Conservation (phyloP, 2,113 vertebrate species). For the Osmerus eperlanus region DNA sequence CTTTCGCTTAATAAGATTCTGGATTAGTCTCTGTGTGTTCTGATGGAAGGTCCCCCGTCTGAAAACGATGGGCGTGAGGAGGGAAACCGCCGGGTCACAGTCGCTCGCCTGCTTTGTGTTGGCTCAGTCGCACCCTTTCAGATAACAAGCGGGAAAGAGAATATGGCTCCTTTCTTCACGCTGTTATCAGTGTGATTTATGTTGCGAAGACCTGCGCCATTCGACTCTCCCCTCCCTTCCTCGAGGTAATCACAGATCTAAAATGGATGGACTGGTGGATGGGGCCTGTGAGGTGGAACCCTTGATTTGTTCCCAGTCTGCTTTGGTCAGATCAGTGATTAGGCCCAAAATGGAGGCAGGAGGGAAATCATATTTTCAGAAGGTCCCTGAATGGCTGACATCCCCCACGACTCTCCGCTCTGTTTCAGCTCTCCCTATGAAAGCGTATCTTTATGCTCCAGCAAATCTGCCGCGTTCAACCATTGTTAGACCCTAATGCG, state of each 20-base stretch:
- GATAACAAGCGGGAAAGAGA: too few species aligned
- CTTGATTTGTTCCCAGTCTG: too few species aligned
- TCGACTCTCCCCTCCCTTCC: too few species aligned
- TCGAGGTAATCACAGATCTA: too few species aligned
- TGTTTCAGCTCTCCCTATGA: slow-evolving; percentile 26
- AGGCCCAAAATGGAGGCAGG: too few species aligned
- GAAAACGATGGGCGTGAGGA: neutral
- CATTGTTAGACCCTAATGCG: slow-evolving; percentile 48
- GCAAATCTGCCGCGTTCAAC: slow-evolving; percentile 40
- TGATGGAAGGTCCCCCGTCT: neutral
- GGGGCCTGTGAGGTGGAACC: too few species aligned
- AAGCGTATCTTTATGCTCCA: slow-evolving; percentile 40
- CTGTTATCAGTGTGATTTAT: too few species aligned
- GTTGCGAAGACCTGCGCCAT: too few species aligned
- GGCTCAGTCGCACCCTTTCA: too few species aligned
- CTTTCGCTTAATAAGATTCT: slow-evolving; percentile 23
- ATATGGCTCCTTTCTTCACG: too few species aligned
- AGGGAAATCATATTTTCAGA: neutral
- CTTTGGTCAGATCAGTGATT: too few species aligned
- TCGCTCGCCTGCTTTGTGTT: neutral
- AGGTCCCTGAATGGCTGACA: neutral
- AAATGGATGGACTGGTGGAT: too few species aligned
- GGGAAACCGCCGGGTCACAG: neutral
- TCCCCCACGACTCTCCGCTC: slow-evolving; percentile 21
- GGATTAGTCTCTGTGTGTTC: slow-evolving; percentile 14